Evolutionary conservation across 2,797 vertebrate genomes (phyloP).

Genomic region (Gallirallus australis): DNA sequence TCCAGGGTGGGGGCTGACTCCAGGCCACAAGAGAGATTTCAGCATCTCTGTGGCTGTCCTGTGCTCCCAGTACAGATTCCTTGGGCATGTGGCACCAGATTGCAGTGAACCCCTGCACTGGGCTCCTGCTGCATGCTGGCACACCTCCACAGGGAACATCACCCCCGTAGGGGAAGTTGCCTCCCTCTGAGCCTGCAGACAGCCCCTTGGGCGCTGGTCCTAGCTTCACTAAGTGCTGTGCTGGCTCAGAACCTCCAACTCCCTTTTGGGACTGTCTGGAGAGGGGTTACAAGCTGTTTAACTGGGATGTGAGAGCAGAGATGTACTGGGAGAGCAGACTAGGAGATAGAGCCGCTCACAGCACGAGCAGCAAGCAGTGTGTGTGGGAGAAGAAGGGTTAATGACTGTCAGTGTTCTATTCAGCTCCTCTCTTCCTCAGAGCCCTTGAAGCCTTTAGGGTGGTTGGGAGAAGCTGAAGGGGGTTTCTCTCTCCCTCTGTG

Average conservation of each 20-base stretch:
- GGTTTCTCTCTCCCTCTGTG: neutral
- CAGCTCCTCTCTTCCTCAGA: neutral
- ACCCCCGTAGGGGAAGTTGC: accelerated
- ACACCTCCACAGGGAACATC: neutral
- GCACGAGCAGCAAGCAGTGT: neutral
- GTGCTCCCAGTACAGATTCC: accelerated
- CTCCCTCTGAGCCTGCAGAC: neutral
- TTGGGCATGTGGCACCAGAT: neutral
- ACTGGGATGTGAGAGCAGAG: neutral
- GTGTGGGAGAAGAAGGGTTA: neutral
- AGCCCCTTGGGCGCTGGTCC: neutral
- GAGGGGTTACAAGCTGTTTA: neutral
- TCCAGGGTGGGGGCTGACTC: neutral
- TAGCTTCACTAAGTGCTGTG: neutral
- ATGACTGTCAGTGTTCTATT: neutral
- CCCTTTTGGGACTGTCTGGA: neutral
- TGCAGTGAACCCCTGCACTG: neutral
- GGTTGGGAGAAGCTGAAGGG: neutral
- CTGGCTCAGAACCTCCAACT: neutral
- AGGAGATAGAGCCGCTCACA: neutral
- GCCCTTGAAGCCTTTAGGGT: neutral
- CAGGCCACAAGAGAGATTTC: neutral
- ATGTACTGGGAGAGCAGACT: neutral
- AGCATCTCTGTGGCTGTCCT: accelerated
- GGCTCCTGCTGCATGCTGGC: neutral